These are phyloP conservation scores for Myotis daubentonii DNA, from an alignment of 2,797 vertebrate species.

Conservation along the genomic window DNA sequence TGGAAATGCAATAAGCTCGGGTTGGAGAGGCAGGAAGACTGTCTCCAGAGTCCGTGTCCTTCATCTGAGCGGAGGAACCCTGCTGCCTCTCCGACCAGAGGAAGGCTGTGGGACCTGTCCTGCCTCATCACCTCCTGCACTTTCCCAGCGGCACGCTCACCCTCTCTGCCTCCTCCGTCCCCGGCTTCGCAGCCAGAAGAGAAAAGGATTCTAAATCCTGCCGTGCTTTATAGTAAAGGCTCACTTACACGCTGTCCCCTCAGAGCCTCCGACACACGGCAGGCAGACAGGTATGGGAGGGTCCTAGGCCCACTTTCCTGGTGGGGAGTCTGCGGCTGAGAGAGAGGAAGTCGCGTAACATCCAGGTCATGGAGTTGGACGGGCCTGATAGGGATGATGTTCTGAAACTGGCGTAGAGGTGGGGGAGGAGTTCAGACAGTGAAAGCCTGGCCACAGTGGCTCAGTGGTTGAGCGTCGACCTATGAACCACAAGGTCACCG, in stretches of 20 bases:
- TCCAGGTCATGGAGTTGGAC: neutral
- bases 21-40: neutral
- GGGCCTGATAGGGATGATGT: neutral
- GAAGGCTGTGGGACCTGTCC: neutral
- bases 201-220: neutral
- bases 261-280: neutral
- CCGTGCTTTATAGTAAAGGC: neutral
- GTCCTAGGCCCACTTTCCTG: neutral
- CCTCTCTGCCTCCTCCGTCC: neutral
- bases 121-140: neutral
- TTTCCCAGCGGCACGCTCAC: neutral
- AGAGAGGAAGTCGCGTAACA: neutral
- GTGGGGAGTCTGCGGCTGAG: neutral
- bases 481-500: too few relatives aligned
- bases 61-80: neutral
- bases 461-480: too few relatives aligned
- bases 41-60: neutral
- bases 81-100: neutral
- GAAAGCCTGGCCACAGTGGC: too few relatives aligned
- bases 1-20: neutral
- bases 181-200: neutral
- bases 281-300: neutral
- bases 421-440: neutral
- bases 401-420: rapidly evolving
- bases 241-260: neutral